Evolutionary conservation across 2,888 invertebrate genomes (phyloP).

Genomic region (Hirtodrosophila trivittata): DNA sequence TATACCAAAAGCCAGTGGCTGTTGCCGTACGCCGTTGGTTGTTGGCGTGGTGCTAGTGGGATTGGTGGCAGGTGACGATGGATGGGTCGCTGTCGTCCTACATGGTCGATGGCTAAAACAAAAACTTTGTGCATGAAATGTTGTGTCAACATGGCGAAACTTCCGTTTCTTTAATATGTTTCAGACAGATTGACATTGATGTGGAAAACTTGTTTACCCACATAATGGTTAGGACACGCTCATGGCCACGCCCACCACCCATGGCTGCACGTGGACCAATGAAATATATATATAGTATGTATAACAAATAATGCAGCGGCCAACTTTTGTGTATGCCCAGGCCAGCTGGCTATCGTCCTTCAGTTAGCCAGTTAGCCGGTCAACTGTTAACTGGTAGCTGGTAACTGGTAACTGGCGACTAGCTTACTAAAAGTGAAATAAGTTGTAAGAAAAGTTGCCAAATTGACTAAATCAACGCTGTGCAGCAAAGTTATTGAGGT

Average conservation of each 20-base stretch:
- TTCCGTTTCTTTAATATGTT: slow-evolving; percentile 80
- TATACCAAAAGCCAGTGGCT: slow-evolving; percentile 57
- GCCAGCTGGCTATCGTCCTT: slow-evolving; percentile 16
- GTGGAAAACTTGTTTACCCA: slow-evolving; percentile 75
- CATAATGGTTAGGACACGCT: slow-evolving; percentile 59
- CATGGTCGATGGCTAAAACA: slow-evolving; percentile 45
- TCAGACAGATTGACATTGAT: slow-evolving; percentile 82
- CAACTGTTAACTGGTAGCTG: slow-evolving; percentile 19
- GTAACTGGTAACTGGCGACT: slow-evolving; percentile 14
- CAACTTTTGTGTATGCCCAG: slow-evolving; percentile 31
- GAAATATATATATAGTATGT: slow-evolving; percentile 5
- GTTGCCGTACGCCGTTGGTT: slow-evolving; percentile 21
- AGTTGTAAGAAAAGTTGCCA: slow-evolving; percentile 61
- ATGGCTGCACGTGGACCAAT: slow-evolving; percentile 18
- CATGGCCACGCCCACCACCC: slow-evolving; percentile 13
- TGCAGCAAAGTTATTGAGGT: slow-evolving; percentile 37
- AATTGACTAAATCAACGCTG: slow-evolving; percentile 70
- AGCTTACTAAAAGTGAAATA: slow-evolving; percentile 49
- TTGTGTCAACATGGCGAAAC: slow-evolving; percentile 79
- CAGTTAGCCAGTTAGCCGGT: slow-evolving; percentile 22
- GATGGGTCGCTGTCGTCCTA: slow-evolving; percentile 23
- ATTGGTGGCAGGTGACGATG: slow-evolving; percentile 34
- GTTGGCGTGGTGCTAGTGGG: no score
- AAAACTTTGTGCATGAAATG: slow-evolving; percentile 74
- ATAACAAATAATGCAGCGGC: slow-evolving; percentile 45